phyloP scores from a whole-genome alignment of 2,797 vertebrate genomes.

The Callimico goeldii region DNA sequence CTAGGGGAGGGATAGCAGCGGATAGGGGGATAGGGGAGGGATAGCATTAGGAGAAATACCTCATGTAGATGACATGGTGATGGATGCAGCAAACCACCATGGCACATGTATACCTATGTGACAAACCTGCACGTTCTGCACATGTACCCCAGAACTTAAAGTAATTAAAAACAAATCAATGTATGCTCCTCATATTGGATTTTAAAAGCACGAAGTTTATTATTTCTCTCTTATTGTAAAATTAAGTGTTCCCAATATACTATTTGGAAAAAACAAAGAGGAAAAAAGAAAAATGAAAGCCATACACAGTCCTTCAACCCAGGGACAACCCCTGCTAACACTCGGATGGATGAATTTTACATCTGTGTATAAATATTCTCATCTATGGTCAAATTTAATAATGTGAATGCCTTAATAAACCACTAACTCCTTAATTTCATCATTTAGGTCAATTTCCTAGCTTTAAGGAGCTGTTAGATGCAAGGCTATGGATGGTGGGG shows the following conservation, averaged over 20 bases:
- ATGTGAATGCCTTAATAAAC: not conserved
- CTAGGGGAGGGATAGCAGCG: too few species aligned
- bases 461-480: not conserved
- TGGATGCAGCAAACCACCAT: too few species aligned
- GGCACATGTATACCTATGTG: too few species aligned
- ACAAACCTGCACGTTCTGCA: too few species aligned
- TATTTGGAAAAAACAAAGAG: not conserved
- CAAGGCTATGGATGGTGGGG: fast-evolving
- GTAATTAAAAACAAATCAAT: not conserved
- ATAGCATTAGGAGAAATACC: too few species aligned
- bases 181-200: not conserved
- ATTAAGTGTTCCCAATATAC: not conserved
- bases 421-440: not conserved
- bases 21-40: too few species aligned
- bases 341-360: not conserved
- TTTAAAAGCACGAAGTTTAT: not conserved
- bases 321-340: fast-evolving
- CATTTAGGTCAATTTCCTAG: not conserved
- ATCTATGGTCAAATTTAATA: not conserved
- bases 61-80: too few species aligned
- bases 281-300: not conserved
- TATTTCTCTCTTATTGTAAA: constrained; percentile 14
- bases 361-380: not conserved
- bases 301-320: fast-evolving
- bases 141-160: too few species aligned